Evolutionary conservation across 2,113 vertebrate genomes (phyloP), one percentile per base, ranked within the genome.

Genomic region (Barnardius zonarius): DNA sequence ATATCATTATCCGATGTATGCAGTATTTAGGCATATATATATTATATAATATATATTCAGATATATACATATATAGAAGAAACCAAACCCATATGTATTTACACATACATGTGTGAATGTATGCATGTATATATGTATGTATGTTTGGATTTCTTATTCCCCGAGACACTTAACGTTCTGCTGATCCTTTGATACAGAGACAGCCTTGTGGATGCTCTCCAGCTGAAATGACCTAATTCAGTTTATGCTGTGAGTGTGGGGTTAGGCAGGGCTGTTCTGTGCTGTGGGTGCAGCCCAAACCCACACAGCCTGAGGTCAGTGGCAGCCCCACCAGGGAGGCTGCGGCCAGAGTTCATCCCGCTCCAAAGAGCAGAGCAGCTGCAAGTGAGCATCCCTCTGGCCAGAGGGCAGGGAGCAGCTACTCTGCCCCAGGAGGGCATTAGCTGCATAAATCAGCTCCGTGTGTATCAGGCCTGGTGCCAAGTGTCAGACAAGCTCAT

Each of bases 301-400:
- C 79, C 86, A 63, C 9, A 0, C 92, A 95, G 90, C 55, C 64
- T 82, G 55, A 44, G 31, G 66, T 37, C 88, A 85, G 55, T 14
- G 2, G 52, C 55, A 79, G 78, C 75, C 82, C 46, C 82, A 63
- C 41, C 75, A 57, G 52, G 44, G 75, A 51, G 62, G 39, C 57
- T 5, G 9, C 0, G 2, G 39, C 35, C 0, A 0, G 61, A 67
- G 46, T 28, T 57, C 20, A 37, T 64, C 18, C 59, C 0, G 1
- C 54, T 57, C 27, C 33, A 37, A 61, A 54, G 64, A 74, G 64
- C 68, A 78, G 41, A 62, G 54, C 49, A 69, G 68, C 87, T 16
- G 1, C 0, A 3, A 23, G 10, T 3, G 7, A 83, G 44, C 44
- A 35, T 66, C 75, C 39, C 78, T 49, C 28, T 2, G 4, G 68